Conservation (phyloP, 2,113 vertebrate genomes). For the Colinus virginianus region DNA sequence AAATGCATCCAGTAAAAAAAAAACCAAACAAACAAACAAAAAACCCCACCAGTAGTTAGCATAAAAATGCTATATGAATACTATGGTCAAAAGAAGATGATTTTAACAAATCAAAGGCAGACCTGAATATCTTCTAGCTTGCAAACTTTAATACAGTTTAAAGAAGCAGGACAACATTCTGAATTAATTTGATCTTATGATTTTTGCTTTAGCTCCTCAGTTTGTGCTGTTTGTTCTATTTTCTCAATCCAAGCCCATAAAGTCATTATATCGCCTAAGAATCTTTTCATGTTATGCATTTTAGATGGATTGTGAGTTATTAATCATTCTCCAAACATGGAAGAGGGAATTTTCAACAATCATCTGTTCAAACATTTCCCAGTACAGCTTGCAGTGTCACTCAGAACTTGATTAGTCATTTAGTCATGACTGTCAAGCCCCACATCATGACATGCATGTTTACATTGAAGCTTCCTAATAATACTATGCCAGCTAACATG, state of each 20-base stretch:
- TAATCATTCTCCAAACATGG: not conserved
- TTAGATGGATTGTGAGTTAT: not conserved
- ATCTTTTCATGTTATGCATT: not conserved
- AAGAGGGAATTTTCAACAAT: not conserved
- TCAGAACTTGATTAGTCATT: not conserved
- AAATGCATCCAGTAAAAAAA: not conserved
- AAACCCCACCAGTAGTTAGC: not conserved
- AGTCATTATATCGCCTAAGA: not conserved
- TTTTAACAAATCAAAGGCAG: not conserved
- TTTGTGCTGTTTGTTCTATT: not conserved
- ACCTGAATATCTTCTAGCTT: not conserved
- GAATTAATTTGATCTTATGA: not conserved
- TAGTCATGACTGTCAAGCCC: not conserved
- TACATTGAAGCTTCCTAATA: not conserved
- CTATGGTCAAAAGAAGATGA: not conserved
- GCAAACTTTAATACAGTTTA: fast-evolving
- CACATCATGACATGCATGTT: fast-evolving
- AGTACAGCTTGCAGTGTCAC: not conserved
- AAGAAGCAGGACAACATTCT: not conserved
- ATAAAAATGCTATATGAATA: not conserved
- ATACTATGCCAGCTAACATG: not conserved
- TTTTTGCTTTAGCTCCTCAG: not conserved
- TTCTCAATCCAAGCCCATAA: not conserved
- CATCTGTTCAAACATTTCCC: not conserved
- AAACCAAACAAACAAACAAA: not conserved